These are phyloP conservation scores for Caenorhabditis sp. DNA, from an alignment of 2,888 invertebrate species.

Conservation along the genomic window DNA sequence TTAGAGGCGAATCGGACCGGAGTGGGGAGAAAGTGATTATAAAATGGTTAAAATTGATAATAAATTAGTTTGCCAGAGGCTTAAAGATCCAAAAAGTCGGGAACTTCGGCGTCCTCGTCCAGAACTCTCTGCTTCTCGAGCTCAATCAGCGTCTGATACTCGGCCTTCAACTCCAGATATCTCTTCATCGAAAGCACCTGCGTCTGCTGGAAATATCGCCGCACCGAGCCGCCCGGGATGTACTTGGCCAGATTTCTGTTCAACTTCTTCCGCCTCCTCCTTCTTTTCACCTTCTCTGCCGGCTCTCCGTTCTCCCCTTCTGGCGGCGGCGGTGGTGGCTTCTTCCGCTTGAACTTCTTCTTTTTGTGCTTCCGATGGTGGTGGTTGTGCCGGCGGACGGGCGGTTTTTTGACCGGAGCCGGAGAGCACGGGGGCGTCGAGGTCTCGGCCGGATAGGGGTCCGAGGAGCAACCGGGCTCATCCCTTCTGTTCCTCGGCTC, in stretches of 20 bases:
- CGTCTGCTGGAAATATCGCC: constrained; percentile 36
- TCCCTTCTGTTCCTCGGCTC: not conserved
- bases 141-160: constrained; percentile 24
- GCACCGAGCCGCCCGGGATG: constrained; percentile 42
- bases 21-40: no score
- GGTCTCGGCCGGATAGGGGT: no score
- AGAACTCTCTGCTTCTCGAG: constrained; percentile 6
- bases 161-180: constrained; percentile 41
- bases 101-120: constrained; percentile 5
- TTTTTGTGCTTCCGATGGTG: not conserved
- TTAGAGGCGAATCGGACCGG: no score
- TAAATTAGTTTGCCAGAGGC: no score
- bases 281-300: constrained; percentile 5
- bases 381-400: no score
- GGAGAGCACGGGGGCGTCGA: no score
- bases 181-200: constrained; percentile 50
- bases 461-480: no score
- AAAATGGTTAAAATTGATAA: no score
- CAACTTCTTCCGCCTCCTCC: constrained; percentile 13
- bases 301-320: not conserved
- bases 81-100: not conserved
- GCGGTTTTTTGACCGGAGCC: no score
- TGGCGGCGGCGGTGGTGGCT: not conserved
- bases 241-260: constrained; percentile 16
- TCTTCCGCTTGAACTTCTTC: constrained; percentile 1